Base-by-base conservation (phyloP, 2,888 invertebrate species). In the Sminthurides aquaticus region DNA sequence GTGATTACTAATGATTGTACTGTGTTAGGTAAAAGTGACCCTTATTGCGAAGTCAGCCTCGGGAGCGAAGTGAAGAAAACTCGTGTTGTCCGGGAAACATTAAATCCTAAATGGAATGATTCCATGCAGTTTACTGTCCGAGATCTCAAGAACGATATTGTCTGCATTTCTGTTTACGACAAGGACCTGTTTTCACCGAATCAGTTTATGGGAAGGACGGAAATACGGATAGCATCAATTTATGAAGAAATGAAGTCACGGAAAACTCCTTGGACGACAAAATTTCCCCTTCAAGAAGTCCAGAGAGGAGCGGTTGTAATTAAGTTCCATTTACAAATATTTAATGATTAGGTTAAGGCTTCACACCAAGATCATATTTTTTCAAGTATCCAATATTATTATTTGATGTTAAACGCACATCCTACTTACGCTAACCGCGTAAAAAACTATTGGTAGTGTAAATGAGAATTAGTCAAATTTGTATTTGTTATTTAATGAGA, bases 121-220 rank as follows among this genome's bases (percentile, higher is more conserved):
- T 85, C 86, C 57, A 88, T 88, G 88, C 88, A 88, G 78, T 89
- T 89, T 77, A 83, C 85, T 69, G 82, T 89, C 57, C 84, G 85
- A 75, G 86, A 87, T 77, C 77, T 87, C 2, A 77, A 83, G 56
- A 84, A 86, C 75, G 88, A 88, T 76, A 83, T 85, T 25, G 79
- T 89, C 15, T 85, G 84, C 73, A 83, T 89, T 70, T 84, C 85
- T 11, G 87, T 87, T 27, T 86, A 84, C 75, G 87, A 88, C 76
- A 83, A 86, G 76, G 87, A 87, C 74, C 81, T 85, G 62, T 89
- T 85, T 77, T 84, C 85, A 66, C 88, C 88, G 15, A 87, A 88
- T 78, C 87, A 87, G 78, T 87, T 87, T 77, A 80, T 88, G 71
- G 88, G 88, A 1, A 80, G 86, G 67, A 86, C 87, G 0, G 88